phyloP scores from a whole-genome alignment of 2,888 invertebrate species.

The Tiliacea citrago region DNA sequence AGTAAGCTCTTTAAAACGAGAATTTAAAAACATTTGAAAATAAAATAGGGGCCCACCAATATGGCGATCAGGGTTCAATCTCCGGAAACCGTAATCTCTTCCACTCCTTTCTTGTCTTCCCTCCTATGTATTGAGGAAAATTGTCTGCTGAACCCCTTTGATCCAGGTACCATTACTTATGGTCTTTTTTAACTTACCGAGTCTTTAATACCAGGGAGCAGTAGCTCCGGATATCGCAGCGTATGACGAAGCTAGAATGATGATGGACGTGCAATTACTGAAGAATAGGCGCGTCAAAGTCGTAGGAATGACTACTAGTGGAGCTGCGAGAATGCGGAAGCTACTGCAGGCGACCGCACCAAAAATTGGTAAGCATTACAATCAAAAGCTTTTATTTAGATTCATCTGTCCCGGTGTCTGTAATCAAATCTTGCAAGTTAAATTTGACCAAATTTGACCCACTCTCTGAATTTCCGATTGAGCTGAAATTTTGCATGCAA shows the following conservation, averaged over 20 bases:
- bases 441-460: too few relatives aligned
- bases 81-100: background rate
- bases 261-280: slow-evolving; percentile 90
- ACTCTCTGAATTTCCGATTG: too few relatives aligned
- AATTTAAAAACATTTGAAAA: background rate
- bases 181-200: background rate
- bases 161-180: background rate
- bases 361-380: slow-evolving; percentile 89
- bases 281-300: slow-evolving; percentile 83
- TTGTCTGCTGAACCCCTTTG: background rate
- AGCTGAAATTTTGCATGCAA: too few relatives aligned
- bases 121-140: background rate
- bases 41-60: background rate
- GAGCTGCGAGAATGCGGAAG: slow-evolving; percentile 93
- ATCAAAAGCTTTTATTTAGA: background rate
- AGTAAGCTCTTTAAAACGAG: background rate
- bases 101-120: background rate
- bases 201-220: slow-evolving; percentile 66
- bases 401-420: too few relatives aligned
- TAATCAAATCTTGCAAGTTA: too few relatives aligned
- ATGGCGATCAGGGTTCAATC: background rate
- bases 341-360: slow-evolving; percentile 91
- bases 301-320: slow-evolving; percentile 95
- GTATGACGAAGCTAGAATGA: slow-evolving; percentile 88
- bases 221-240: slow-evolving; percentile 64